A percentile compares a stretch with the other conserved stretches of the same genome.
These are phyloP conservation scores for Drosophila meridiana DNA, from an alignment of 2,888 invertebrate species.

Conservation along the genomic window DNA sequence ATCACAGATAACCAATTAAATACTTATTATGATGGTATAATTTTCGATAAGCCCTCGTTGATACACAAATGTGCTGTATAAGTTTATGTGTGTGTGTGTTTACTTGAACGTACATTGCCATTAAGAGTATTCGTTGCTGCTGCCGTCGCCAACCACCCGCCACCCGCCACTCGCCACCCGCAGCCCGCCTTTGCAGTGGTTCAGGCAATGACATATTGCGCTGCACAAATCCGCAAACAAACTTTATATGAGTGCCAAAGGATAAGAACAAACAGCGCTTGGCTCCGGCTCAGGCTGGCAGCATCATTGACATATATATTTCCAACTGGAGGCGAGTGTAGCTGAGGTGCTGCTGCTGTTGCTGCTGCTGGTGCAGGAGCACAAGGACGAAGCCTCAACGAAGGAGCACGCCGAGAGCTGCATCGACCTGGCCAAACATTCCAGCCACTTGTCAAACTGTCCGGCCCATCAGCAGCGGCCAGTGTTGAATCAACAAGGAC, in stretches of 20 bases:
- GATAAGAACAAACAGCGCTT: constrained; percentile 74
- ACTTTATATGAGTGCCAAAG: constrained; percentile 79
- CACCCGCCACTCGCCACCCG: not conserved
- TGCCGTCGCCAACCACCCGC: constrained; percentile 19
- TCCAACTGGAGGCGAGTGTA: constrained; percentile 17
- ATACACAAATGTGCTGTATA: constrained; percentile 38
- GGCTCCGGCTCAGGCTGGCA: constrained; percentile 33
- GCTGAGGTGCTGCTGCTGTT: not conserved
- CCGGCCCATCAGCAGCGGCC: constrained; percentile 33
- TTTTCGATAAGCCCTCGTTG: constrained; percentile 37
- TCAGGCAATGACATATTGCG: constrained; percentile 79
- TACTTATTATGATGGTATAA: not conserved
- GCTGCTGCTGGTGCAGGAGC: not conserved
- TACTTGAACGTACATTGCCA: constrained; percentile 78
- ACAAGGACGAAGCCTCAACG: constrained; percentile 19
- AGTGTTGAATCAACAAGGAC: constrained; percentile 53
- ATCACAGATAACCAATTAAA: not conserved
- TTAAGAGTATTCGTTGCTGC: constrained; percentile 70
- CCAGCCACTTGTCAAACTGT: constrained; percentile 71
- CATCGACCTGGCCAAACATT: constrained; percentile 63
- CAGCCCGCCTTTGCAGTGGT: constrained; percentile 17
- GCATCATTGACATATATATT: constrained; percentile 76
- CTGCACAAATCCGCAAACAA: constrained; percentile 81
- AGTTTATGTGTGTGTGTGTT: constrained; percentile 53
- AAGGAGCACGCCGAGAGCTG: constrained; percentile 11